Percentiles rank a stretch among this genome's conserved stretches.
phyloP scores from a whole-genome alignment of 2,113 vertebrate species.

The Aix galericulata region DNA sequence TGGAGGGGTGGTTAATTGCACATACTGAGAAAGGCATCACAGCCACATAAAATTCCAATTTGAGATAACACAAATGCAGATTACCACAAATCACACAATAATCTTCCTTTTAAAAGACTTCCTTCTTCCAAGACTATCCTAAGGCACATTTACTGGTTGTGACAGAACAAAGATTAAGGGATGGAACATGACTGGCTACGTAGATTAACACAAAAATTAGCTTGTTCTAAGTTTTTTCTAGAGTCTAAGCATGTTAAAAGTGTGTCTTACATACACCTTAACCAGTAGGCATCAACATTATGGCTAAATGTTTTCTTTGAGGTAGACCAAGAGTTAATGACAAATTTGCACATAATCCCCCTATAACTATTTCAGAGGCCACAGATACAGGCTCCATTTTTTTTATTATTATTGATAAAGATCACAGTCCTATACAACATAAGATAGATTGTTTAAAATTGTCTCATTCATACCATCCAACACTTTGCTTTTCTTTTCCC shows the following conservation, averaged over 20 bases:
- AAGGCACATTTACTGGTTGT: background rate
- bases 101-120: background rate
- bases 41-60: background rate
- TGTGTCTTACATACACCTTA: background rate
- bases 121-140: background rate
- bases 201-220: background rate
- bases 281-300: background rate
- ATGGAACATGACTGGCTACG: background rate
- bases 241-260: background rate
- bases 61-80: background rate
- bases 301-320: background rate
- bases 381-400: background rate
- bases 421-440: background rate
- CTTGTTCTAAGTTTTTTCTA: background rate
- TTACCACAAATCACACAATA: background rate
- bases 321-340: background rate
- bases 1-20: background rate
- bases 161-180: background rate
- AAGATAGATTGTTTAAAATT: background rate
- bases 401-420: background rate
- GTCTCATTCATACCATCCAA: background rate
- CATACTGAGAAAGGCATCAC: background rate
- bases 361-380: background rate
- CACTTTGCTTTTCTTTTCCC: background rate
- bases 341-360: background rate